phyloP scores from a whole-genome alignment of 2,888 invertebrate genomes.

The Tetranychus truncatus region DNA sequence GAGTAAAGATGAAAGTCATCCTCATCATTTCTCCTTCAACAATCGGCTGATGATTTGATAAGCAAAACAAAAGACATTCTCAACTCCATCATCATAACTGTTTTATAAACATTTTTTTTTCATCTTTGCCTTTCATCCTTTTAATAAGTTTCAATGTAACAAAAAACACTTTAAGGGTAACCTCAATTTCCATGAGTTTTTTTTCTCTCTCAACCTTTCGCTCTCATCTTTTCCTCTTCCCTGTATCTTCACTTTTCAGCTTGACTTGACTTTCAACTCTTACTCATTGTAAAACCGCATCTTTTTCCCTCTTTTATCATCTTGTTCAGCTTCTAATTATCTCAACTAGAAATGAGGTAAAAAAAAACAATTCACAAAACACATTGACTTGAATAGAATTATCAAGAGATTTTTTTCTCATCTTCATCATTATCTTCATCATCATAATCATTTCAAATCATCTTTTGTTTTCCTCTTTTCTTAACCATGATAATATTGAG shows the following conservation, averaged over 20 bases:
- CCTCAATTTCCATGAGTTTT: not conserved
- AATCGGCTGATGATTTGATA: not conserved
- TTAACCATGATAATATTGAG: not conserved
- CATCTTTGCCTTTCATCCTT: no score
- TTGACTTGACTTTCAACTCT: no score
- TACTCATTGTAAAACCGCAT: no score
- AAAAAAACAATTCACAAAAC: not conserved
- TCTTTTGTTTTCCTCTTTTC: not conserved
- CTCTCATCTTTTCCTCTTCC: not conserved
- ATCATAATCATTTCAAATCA: not conserved
- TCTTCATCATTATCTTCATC: not conserved
- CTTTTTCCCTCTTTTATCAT: no score
- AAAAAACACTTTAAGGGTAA: not conserved
- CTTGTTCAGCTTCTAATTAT: not conserved
- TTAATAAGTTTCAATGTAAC: not conserved
- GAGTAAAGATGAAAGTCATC: not conserved
- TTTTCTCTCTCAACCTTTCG: not conserved
- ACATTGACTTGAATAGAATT: not conserved
- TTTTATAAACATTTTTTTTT: not conserved
- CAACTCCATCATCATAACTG: not conserved
- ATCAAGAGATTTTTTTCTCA: not conserved
- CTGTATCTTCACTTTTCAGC: not conserved
- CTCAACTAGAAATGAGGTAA: not conserved
- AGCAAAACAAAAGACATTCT: not conserved
- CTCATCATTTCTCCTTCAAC: not conserved